Percentiles rank a stretch among this genome's conserved stretches.
Conservation (phyloP, 2,888 invertebrate species). For the Andrena bucephala region DNA sequence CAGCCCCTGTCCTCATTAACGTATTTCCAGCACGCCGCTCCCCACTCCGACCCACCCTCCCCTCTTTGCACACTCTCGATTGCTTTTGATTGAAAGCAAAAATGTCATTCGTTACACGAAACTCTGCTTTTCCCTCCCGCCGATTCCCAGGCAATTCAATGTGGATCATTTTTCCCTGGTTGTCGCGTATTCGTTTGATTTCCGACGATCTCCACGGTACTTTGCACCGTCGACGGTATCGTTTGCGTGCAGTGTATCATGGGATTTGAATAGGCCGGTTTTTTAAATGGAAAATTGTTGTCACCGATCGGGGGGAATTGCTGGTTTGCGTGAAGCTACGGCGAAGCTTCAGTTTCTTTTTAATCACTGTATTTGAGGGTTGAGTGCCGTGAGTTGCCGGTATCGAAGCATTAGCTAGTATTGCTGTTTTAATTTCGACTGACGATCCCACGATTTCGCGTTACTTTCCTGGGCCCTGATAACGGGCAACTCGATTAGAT, state of each 20-base stretch:
- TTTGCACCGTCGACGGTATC: not conserved
- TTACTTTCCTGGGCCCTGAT: not conserved
- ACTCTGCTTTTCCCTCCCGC: not conserved
- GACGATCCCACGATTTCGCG: not conserved
- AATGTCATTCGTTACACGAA: not conserved
- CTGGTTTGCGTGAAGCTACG: too few relatives aligned
- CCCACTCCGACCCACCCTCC: not conserved
- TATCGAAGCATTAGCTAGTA: not conserved
- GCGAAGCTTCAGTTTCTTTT: not conserved
- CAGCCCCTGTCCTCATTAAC: not conserved
- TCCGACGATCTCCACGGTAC: not conserved
- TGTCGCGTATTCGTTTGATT: not conserved
- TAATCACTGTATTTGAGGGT: not conserved
- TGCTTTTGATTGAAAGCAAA: not conserved
- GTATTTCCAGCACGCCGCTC: not conserved
- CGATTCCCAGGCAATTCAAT: not conserved
- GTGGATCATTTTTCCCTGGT: not conserved
- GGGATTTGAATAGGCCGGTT: not conserved
- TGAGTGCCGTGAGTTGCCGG: not conserved
- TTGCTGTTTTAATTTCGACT: not conserved
- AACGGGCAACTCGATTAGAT: conserved; percentile 25
- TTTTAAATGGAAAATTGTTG: not conserved
- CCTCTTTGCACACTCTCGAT: not conserved
- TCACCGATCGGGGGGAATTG: too few relatives aligned
- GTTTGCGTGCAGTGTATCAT: not conserved